Evolutionary conservation across 2,888 invertebrate species (phyloP), one percentile per base, ranked within the genome.

Genomic region (Tachina fera): DNA sequence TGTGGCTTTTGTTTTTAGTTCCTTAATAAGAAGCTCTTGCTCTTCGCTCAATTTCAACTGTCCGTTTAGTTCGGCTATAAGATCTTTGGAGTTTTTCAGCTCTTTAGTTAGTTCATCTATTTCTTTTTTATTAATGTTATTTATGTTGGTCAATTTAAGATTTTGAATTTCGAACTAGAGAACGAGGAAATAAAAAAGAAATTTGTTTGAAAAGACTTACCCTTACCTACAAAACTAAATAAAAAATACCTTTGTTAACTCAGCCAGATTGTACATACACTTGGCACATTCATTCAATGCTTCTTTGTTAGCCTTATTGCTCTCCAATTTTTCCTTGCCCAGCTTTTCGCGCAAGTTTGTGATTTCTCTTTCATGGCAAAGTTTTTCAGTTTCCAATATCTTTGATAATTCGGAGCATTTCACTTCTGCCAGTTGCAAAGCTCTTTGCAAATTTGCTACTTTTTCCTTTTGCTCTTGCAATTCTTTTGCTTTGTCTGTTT

Each of bases 1-100:
- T 87, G 94, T 94, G 0, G 95, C 95, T 88, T 95, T 95, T 87
- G 93, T 93, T 88, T 94, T 95, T 14, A 95, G 89, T 82, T 95
- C 95, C 22, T 93, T 92, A 89, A 95, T 94, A 13, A 95, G 90
- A 2, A 94, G 93, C 88, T 95, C 95, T 89, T 95, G 94, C 82
- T 95, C 94, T 87, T 93, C 94, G 92, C 91, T 93, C 3, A 93
- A 89, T 71, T 90, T 88, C 1, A 93, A 74, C 84, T 92, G 93
- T 22, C 88, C 90, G 10, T 93, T 92, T 6, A 93, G 88, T 72
- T 91, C 90, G 3, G 82, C 76, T 14, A 93, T 91, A 3, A 90
- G 86, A 1, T 88, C 88, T 81, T 91, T 92, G 1, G 91, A 88
- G 39, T 92, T 91, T 1, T 91, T 88, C 19, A 94, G 87, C 53